Conservation (phyloP, 2,888 invertebrate species). For the Pimpla rufipes region DNA sequence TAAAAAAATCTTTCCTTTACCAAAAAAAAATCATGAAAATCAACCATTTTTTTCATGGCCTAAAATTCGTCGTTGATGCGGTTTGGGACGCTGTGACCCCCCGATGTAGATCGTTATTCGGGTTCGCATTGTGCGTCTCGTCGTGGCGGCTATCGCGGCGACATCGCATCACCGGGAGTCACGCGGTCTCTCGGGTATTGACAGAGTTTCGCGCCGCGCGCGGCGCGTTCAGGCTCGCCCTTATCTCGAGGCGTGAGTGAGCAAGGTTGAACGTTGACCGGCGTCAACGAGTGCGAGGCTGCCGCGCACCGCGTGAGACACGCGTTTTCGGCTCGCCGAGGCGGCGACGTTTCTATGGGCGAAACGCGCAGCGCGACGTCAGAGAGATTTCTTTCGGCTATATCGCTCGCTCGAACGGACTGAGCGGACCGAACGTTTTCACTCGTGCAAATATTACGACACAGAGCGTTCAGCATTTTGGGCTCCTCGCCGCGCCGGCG, state of each 20-base stretch:
- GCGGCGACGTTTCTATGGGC: conserved; percentile 48
- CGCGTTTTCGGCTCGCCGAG: background rate
- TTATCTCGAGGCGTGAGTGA: conserved; percentile 66
- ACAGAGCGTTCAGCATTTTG: background rate
- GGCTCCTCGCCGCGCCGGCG: background rate
- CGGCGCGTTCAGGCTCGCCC: conserved; percentile 1
- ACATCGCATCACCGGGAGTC: conserved; percentile 55
- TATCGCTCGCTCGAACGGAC: conserved; percentile 36
- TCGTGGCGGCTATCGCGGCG: conserved; percentile 57
- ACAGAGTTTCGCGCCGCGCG: conserved; percentile 59
- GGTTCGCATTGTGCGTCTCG: conserved; percentile 53
- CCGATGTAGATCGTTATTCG: too few species aligned
- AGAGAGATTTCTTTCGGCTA: background rate
- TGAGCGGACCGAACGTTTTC: conserved; percentile 30
- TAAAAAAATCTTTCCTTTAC: too few species aligned
- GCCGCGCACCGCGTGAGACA: background rate
- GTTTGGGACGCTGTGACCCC: too few species aligned
- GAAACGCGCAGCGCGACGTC: background rate
- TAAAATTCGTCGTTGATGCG: too few species aligned
- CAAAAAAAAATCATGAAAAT: too few species aligned
- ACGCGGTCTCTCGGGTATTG: conserved; percentile 48
- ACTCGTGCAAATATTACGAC: conserved; percentile 60
- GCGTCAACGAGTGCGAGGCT: conserved; percentile 59
- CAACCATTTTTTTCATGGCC: too few species aligned
- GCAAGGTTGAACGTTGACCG: conserved; percentile 71